phyloP scores from a whole-genome alignment of 1,140 invertebrate genomes.

The Drosophila funebris region DNA sequence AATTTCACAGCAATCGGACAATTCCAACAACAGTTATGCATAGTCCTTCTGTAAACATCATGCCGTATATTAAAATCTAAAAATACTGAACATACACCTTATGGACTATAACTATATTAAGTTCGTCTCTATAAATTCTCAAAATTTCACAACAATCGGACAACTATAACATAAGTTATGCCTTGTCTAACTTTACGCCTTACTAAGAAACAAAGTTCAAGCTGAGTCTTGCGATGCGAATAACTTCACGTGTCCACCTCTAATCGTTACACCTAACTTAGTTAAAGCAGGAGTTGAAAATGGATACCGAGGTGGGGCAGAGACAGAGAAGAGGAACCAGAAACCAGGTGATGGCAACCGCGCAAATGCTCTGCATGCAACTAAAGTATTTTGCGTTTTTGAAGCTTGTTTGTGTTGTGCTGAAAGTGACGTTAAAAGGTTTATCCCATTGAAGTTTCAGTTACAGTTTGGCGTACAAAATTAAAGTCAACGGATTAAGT shows the following conservation, averaged over 20 bases:
- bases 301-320: neutral
- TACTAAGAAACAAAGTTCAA: neutral
- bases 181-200: neutral
- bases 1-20: too few relatives aligned
- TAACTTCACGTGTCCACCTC: neutral
- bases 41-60: too few relatives aligned
- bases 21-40: too few relatives aligned
- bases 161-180: neutral
- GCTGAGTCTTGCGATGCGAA: too few relatives aligned
- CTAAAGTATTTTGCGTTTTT: conserved; percentile 38
- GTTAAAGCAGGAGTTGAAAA: neutral
- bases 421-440: conserved; percentile 42
- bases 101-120: too few relatives aligned
- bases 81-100: too few relatives aligned
- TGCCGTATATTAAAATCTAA: too few relatives aligned
- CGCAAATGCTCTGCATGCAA: conserved; percentile 13
- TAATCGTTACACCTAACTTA: neutral
- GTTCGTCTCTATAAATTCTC: too few relatives aligned
- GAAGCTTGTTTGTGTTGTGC: conserved; percentile 35
- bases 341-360: conserved; percentile 10
- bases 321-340: neutral
- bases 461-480: conserved; percentile 25
- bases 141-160: too few relatives aligned
- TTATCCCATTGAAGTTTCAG: conserved; percentile 40
- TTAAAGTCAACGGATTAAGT: conserved; percentile 34